Evolutionary conservation across 2,113 vertebrate species (phyloP).

Genomic region (Papio anubis): DNA sequence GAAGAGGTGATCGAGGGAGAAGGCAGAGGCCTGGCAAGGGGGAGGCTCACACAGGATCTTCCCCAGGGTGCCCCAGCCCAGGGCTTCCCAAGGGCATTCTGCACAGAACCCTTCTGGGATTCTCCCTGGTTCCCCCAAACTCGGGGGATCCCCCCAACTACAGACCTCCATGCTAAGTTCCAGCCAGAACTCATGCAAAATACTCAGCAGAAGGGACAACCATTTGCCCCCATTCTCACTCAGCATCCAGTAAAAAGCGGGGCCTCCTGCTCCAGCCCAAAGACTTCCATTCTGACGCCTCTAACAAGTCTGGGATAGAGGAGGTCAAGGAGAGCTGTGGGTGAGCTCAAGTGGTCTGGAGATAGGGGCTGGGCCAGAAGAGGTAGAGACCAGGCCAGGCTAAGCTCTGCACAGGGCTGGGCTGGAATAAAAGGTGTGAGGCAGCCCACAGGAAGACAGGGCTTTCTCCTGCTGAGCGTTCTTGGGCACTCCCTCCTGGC

Average conservation of each 20-base stretch:
- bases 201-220: neutral
- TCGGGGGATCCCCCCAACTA: neutral
- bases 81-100: neutral
- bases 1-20: fast-evolving
- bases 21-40: neutral
- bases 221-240: neutral
- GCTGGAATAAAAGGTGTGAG: neutral
- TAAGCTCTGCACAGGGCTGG: neutral
- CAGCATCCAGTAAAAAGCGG: neutral
- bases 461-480: no score
- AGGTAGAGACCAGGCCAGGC: neutral
- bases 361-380: neutral
- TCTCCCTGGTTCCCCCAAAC: neutral
- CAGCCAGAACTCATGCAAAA: neutral
- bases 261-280: neutral
- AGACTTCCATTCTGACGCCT: neutral
- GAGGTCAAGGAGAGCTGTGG: neutral
- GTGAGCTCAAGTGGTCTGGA: neutral
- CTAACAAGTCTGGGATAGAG: no score
- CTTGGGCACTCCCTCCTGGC: neutral
- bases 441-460: neutral
- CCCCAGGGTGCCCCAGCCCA: neutral
- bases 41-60: neutral
- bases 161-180: neutral
- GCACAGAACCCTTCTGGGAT: neutral